These are phyloP conservation scores for Chelonus formosanus DNA, from an alignment of 2,888 invertebrate genomes.

Conservation along the genomic window DNA sequence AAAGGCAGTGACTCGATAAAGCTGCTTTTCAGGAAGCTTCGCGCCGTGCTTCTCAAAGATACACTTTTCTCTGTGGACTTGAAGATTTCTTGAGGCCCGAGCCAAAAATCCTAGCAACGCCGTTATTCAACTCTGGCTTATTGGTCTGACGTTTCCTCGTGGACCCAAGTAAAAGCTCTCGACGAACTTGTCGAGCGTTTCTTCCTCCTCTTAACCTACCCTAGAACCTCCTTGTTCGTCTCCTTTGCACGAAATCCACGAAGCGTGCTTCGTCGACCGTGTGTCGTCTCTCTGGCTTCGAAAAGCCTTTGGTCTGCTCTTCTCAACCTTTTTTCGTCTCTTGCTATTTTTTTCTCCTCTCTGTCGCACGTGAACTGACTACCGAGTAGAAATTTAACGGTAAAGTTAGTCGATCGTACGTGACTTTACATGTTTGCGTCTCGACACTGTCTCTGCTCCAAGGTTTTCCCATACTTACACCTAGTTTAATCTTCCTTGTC, in stretches of 20 bases:
- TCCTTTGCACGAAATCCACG: conserved; percentile 23
- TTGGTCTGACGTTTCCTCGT: conserved; percentile 26
- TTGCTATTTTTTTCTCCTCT: background rate
- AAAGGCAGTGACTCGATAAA: conserved; percentile 43
- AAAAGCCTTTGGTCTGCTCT: conserved; percentile 9
- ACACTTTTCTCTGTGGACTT: background rate
- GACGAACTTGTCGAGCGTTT: conserved; percentile 18
- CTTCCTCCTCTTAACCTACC: conserved; percentile 4
- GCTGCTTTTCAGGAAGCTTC: conserved; percentile 37
- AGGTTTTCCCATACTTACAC: background rate
- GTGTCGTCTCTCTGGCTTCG: conserved; percentile 21
- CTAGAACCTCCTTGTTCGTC: background rate
- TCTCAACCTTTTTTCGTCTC: conserved; percentile 2
- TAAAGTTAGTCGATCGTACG: conserved; percentile 13
- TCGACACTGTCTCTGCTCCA: background rate
- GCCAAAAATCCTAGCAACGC: conserved; percentile 22
- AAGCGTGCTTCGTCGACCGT: conserved; percentile 26
- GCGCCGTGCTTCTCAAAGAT: conserved; percentile 10
- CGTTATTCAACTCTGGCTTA: conserved; percentile 29
- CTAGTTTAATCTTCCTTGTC: conserved; percentile 2
- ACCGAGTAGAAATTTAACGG: conserved; percentile 20
- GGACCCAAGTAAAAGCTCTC: conserved; percentile 25
- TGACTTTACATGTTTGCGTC: conserved; percentile 6
- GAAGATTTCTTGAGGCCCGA: conserved; percentile 7
- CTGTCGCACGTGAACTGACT: background rate